Conservation (phyloP, 2,113 vertebrate genomes). For the Empidonax traillii region DNA sequence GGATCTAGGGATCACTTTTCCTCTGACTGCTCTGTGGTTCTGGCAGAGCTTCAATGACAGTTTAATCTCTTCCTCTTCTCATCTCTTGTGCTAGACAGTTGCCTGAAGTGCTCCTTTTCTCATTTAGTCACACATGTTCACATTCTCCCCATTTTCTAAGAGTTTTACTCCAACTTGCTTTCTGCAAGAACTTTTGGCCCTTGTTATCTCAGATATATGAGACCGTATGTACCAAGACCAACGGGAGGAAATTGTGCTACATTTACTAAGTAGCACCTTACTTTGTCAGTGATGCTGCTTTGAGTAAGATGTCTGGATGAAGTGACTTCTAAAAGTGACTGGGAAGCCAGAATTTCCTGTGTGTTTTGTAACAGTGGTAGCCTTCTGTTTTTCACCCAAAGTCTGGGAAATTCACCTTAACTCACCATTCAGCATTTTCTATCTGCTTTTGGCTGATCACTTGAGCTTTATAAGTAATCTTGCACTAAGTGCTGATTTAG, state of each 20-base stretch:
- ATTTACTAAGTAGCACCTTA: background rate
- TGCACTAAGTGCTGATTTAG: background rate
- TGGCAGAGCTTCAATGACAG: background rate
- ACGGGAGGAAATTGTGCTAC: background rate
- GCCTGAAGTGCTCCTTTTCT: background rate
- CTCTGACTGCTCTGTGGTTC: background rate
- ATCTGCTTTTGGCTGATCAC: background rate
- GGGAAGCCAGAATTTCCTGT: background rate
- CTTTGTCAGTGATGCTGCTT: background rate
- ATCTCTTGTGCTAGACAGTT: background rate
- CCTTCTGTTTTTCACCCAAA: background rate
- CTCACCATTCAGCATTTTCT: background rate
- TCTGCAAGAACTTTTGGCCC: background rate
- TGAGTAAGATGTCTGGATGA: background rate
- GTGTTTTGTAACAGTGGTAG: background rate
- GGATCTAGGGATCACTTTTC: background rate
- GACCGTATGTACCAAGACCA: background rate
- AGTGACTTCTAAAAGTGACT: background rate
- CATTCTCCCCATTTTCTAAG: background rate
- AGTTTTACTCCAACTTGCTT: background rate
- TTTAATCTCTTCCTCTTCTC: background rate
- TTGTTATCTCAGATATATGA: background rate
- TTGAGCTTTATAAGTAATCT: background rate
- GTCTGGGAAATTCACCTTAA: background rate
- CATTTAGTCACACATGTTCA: background rate